Evolutionary conservation across 2,888 invertebrate species (phyloP), one percentile per base, ranked within the genome.

Genomic region (Schizotus pectinicornis): DNA sequence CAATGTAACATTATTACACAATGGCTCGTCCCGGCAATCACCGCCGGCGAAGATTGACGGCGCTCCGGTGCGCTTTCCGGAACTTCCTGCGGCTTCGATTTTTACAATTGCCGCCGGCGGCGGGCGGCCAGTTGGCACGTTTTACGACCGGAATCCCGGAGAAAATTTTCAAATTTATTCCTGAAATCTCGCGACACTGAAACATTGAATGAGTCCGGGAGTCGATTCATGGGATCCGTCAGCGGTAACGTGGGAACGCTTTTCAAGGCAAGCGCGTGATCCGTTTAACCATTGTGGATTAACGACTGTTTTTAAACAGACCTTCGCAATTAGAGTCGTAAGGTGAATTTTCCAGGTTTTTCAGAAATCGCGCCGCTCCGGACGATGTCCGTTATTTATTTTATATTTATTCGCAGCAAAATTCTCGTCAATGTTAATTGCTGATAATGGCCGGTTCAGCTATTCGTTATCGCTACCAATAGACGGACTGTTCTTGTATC

Each of bases 381-480:
- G 3, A 2, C 2, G 5, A 2, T 22, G 22, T 22, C 22, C 64
- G 70, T 75, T 71, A 72, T 76, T 76, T 74, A 74, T 74, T 74
- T 74, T 71, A 74, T 73, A 74, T 77, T 74, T 76, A 77, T 74
- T 70, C 74, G 65, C 73, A 68, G 70, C 67, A 69, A 76, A 76
- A 77, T 76, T 75, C 74, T 67, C 70, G 63, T 75, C 73, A 74
- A 77, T 76, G 76, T 77, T 77, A 77, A 77, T 77, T 76, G 74
- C 70, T 68, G 69, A 72, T 74, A 75, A 76, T 76, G 67, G 72
- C 65, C 65, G 70, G 65, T 59, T 61, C 61, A 51, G 56, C 54
- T 62, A 72, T 73, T 71, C 68, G 72, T 73, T 74, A 70, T 70
- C 62, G 68, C 67, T 67, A 63, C 60, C 64, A 63, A 59, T 57